These are phyloP conservation scores for Euschistus heros DNA, from an alignment of 1,140 invertebrate species.

Conservation along the genomic window DNA sequence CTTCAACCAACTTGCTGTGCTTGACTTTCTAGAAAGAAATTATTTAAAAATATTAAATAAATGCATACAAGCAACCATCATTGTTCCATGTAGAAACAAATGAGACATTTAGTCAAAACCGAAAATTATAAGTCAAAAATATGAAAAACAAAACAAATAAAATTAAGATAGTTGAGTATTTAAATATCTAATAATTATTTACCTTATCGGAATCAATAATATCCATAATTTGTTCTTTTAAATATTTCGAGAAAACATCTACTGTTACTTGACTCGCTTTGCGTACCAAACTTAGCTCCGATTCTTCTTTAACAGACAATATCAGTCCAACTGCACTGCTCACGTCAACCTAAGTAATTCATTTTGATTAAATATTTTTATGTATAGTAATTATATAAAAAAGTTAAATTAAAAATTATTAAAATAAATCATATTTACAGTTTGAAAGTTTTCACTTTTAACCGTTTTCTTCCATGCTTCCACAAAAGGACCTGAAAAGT, in stretches of 20 bases:
- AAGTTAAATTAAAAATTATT: not conserved
- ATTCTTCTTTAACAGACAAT: slow-evolving; percentile 91
- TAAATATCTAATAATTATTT: slow-evolving; percentile 26
- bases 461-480: slow-evolving; percentile 76
- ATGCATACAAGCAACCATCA: not conserved
- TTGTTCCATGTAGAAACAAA: not conserved
- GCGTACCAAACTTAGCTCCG: slow-evolving; percentile 83
- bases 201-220: slow-evolving; percentile 95
- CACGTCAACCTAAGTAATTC: slow-evolving; percentile 59
- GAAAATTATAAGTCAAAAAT: not conserved
- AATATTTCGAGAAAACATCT: slow-evolving; percentile 91
- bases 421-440: slow-evolving; percentile 38
- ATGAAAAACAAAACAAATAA: slow-evolving; percentile 14
- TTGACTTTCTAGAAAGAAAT: slow-evolving; percentile 69
- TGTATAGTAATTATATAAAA: not conserved
- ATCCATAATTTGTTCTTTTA: slow-evolving; percentile 97
- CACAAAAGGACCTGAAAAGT: slow-evolving; percentile 85
- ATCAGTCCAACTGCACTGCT: slow-evolving; percentile 72
- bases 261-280: slow-evolving; percentile 87
- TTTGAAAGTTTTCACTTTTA: slow-evolving; percentile 68
- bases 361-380: not conserved
- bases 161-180: slow-evolving; percentile 2
- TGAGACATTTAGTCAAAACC: too few relatives aligned
- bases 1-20: slow-evolving; percentile 89
- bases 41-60: not conserved